phyloP scores from a whole-genome alignment of 2,113 vertebrate genomes.

The Hippocampus guttulatus region DNA sequence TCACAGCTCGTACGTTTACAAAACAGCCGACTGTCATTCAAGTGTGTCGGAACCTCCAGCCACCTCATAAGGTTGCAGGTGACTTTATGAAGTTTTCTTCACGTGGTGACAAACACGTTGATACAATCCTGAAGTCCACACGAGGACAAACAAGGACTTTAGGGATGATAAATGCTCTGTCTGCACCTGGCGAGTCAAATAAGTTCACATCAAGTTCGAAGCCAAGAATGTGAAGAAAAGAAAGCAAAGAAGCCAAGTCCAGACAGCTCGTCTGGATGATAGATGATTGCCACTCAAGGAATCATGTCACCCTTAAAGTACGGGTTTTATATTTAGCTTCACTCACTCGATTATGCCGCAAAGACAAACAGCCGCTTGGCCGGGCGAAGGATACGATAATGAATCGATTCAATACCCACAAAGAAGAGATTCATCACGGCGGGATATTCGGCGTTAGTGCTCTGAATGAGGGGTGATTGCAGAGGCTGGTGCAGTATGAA shows the following conservation, averaged over 20 bases:
- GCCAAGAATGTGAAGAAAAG: background rate
- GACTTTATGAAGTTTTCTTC: background rate
- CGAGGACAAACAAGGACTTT: background rate
- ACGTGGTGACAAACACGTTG: background rate
- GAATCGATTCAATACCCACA: slow-evolving; percentile 23
- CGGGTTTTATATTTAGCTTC: slow-evolving; percentile 1
- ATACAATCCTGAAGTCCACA: background rate
- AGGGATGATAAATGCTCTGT: background rate
- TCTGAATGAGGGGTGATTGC: slow-evolving; percentile 16
- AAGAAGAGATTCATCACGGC: slow-evolving; percentile 11
- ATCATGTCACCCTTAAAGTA: slow-evolving; percentile 3
- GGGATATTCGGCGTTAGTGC: slow-evolving; percentile 10
- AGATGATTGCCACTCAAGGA: slow-evolving; percentile 2
- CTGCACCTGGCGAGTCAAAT: background rate
- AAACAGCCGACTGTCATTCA: background rate
- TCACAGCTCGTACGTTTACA: background rate
- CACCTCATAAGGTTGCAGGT: background rate
- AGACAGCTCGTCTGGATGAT: background rate
- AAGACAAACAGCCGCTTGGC: background rate
- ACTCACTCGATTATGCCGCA: slow-evolving; percentile 5
- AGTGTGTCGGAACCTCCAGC: background rate
- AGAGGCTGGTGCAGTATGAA: slow-evolving; percentile 30
- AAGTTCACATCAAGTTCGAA: background rate
- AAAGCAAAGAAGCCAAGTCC: background rate
- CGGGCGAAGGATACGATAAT: background rate